These are phyloP conservation scores for Microctonus aethiopoides DNA, from an alignment of 2,888 invertebrate species.

Conservation along the genomic window DNA sequence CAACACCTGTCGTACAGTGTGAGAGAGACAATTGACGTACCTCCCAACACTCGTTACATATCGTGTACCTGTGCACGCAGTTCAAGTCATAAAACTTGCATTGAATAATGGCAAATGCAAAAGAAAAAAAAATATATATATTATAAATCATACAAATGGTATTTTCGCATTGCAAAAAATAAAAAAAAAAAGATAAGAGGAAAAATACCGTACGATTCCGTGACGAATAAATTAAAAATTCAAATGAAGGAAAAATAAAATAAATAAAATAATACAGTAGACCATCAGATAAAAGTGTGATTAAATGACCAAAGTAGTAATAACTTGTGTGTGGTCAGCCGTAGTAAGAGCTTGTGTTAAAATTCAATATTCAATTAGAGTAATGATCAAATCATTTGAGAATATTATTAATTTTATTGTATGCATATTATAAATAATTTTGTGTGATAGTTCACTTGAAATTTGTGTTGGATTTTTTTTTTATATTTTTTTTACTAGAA, in stretches of 20 bases:
- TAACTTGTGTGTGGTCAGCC: not conserved
- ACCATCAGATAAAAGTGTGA: too few species aligned
- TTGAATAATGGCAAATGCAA: not conserved
- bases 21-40: not conserved
- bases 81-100: not conserved
- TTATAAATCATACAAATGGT: not conserved
- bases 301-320: not conserved
- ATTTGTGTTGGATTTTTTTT: too few species aligned
- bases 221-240: not conserved
- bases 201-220: not conserved
- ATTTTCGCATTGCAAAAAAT: not conserved
- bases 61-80: not conserved
- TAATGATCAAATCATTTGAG: too few species aligned
- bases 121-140: not conserved
- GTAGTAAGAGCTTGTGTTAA: too few species aligned
- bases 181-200: not conserved
- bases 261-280: too few species aligned
- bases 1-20: conserved; percentile 40
- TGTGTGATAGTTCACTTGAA: too few species aligned
- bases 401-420: too few species aligned
- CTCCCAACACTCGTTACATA: not conserved
- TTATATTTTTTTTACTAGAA: too few species aligned
- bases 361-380: too few species aligned
- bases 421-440: too few species aligned
- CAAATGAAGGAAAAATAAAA: not conserved